Conservation (phyloP, 2,888 invertebrate species). For the Spodoptera littoralis region DNA sequence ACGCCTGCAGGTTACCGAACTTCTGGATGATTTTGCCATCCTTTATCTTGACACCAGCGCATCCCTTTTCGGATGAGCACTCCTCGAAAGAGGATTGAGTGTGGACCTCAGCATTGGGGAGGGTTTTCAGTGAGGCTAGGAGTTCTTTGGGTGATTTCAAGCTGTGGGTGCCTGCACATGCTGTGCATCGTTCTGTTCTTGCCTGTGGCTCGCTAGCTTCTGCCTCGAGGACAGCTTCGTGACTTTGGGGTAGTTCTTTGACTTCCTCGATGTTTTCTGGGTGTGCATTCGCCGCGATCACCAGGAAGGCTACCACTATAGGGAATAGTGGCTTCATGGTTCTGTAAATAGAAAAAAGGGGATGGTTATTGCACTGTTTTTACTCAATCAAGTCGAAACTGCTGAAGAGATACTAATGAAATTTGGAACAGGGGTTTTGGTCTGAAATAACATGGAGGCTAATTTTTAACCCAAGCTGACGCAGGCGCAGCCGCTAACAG, state of each 20-base stretch:
- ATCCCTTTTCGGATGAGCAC: constrained; percentile 82
- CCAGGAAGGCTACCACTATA: constrained; percentile 80
- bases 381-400: too few relatives aligned
- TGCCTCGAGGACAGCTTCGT: constrained; percentile 73
- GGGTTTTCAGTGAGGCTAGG: constrained; percentile 71
- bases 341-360: constrained; percentile 73
- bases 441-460: too few relatives aligned
- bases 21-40: constrained; percentile 80
- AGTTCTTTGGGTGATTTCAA: constrained; percentile 72
- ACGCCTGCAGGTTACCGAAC: constrained; percentile 80
- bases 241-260: constrained; percentile 73
- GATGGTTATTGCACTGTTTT: too few relatives aligned
- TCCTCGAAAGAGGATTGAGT: constrained; percentile 81
- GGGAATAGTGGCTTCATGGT: constrained; percentile 84
- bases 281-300: constrained; percentile 72
- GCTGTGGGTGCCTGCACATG: constrained; percentile 68
- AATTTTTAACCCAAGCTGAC: too few relatives aligned
- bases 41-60: constrained; percentile 84
- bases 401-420: too few relatives aligned
- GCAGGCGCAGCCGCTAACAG: too few relatives aligned
- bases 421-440: too few relatives aligned
- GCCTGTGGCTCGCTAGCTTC: constrained; percentile 73
- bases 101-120: constrained; percentile 77
- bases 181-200: constrained; percentile 77
- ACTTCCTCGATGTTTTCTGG: constrained; percentile 77